Base-by-base conservation (phyloP, 2,113 vertebrate genomes). In the Nyctereutes procyonoides region DNA sequence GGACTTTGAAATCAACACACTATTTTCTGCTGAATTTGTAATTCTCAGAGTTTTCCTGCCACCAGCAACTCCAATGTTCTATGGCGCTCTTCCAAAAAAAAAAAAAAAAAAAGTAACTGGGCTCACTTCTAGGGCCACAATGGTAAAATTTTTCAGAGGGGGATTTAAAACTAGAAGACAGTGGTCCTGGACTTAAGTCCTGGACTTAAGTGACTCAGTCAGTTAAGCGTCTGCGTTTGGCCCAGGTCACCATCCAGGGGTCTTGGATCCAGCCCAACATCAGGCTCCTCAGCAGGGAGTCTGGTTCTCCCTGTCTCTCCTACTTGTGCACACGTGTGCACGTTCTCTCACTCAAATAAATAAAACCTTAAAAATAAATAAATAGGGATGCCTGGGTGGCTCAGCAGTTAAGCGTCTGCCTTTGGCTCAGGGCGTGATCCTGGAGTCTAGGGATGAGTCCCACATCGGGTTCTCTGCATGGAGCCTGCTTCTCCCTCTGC, bases 11-110 rank as follows among this genome's bases (percentile, higher is more conserved):
- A 93, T 84, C 93, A 94, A 88, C 81, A 58, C 13, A 67, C 20
- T n/a, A 62, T 48, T 94, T 97, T 94, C 69, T 97, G 85, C 88
- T 97, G 95, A 94, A 88, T 94, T 79, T 95, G 77, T 88, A 94
- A 88, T 94, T 88, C 90, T 97, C 73, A 53, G 88, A 90, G 67
- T 97, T 97, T 93, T 94, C 51, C 93, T 93, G 82, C 76, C 38
- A 96, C 95, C 79, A 94, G 77, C 88, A 94, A 93, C 77, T 83
- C 74, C 84, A 92, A 65, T 30, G 79, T 93, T 93, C 77, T 74
- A 58, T 73, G 88, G 67, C 89, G 92, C 13, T 43, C 80, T 93
- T 96, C 84, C 76, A 67, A 92, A 85, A 35, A 79, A 38, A 65
- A 28, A 74, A 38, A 38, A 82, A 77, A 53, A 55, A 55, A 86